phyloP scores from a whole-genome alignment of 2,113 vertebrate genomes.

The Corythaixoides concolor region DNA sequence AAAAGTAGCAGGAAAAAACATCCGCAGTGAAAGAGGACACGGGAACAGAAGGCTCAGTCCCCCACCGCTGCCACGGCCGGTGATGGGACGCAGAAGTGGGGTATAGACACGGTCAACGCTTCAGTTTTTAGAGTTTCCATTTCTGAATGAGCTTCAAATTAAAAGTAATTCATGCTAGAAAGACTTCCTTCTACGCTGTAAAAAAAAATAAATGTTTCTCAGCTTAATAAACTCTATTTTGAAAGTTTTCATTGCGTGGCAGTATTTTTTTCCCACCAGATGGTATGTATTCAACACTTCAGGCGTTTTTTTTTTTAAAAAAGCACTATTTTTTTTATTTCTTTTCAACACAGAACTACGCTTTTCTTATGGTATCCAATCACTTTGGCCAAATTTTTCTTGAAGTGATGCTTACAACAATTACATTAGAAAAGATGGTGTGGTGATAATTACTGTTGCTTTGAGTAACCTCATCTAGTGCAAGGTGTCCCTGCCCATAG shows the following conservation, averaged over 20 bases:
- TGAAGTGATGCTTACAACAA: neutral
- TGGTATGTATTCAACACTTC: neutral
- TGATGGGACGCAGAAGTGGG: too few relatives aligned
- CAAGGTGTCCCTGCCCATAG: too few relatives aligned
- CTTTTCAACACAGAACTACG: neutral
- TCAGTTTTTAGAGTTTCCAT: too few relatives aligned
- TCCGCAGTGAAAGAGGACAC: too few relatives aligned
- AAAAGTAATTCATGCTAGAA: neutral
- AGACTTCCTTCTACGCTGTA: neutral
- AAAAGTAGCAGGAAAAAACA: neutral
- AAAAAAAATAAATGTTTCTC: neutral
- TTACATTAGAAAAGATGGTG: rapidly evolving
- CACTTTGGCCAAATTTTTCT: neutral
- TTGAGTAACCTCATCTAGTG: too few relatives aligned
- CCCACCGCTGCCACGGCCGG: too few relatives aligned
- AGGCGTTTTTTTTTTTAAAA: neutral
- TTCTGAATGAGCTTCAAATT: neutral
- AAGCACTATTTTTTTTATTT: neutral
- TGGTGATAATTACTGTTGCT: too few relatives aligned
- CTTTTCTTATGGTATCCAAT: neutral
- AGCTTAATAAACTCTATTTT: neutral
- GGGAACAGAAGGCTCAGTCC: too few relatives aligned
- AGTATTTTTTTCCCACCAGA: neutral
- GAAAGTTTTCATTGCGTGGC: neutral
- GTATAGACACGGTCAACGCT: too few relatives aligned